Evolutionary conservation across 2,797 vertebrate genomes (phyloP).

Genomic region (Adelosebastes latens): DNA sequence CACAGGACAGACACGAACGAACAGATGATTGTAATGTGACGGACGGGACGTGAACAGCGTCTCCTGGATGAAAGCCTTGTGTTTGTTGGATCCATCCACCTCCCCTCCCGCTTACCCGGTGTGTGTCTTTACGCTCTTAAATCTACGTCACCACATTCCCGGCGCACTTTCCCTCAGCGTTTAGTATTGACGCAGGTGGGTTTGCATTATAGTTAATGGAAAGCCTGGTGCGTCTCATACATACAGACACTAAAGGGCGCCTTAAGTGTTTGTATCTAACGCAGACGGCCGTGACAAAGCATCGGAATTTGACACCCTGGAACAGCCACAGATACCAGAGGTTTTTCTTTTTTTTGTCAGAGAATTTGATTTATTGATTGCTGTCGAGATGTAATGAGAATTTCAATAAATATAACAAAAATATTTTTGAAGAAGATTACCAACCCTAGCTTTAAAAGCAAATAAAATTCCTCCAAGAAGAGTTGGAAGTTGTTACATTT

Average conservation of each 20-base stretch:
- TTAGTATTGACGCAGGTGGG: no score
- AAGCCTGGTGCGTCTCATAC: no score
- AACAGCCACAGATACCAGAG: no score
- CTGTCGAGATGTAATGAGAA: not conserved
- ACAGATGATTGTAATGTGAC: no score
- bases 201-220: no score
- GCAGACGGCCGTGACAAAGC: not conserved
- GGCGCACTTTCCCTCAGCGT: accelerated
- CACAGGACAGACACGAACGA: accelerated
- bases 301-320: no score
- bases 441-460: not conserved
- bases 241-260: no score
- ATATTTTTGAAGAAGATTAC: not conserved
- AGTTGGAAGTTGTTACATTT: not conserved
- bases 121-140: accelerated
- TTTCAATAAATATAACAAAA: not conserved
- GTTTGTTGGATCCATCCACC: no score
- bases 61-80: no score
- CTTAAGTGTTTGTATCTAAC: no score
- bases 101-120: accelerated
- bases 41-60: no score
- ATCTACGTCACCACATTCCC: no score
- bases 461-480: not conserved
- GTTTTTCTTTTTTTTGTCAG: not conserved
- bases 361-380: not conserved